A percentile compares a stretch with the other conserved stretches of the same genome.
phyloP scores from a whole-genome alignment of 2,888 invertebrate species.

The Trimorus sp. region DNA sequence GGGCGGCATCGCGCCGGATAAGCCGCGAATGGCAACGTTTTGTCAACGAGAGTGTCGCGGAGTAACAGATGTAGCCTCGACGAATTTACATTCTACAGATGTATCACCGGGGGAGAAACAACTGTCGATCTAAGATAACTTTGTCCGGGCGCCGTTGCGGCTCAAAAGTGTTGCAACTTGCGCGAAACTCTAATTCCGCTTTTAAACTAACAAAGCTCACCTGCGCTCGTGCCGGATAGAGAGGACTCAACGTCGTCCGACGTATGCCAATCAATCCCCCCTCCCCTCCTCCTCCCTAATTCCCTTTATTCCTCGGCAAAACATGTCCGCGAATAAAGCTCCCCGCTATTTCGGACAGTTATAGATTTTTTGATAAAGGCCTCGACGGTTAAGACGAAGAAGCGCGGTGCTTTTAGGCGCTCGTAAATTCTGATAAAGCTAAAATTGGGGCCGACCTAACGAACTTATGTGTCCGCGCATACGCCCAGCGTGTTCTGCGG shows the following conservation, averaged over 20 bases:
- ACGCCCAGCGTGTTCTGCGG: conserved; percentile 60
- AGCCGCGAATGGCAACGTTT: conserved; percentile 74
- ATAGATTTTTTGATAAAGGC: conserved; percentile 65
- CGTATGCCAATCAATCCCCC: too few relatives aligned
- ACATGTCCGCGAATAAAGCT: conserved; percentile 37
- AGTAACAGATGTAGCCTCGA: conserved; percentile 24
- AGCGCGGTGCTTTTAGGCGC: conserved; percentile 75
- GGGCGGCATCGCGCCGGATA: conserved; percentile 68
- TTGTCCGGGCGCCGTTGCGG: too few relatives aligned
- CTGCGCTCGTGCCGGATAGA: too few relatives aligned
- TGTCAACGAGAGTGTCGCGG: conserved; percentile 66
- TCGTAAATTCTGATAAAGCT: conserved; percentile 78
- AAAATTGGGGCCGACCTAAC: conserved; percentile 78
- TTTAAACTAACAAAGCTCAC: too few relatives aligned
- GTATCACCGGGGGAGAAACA: conserved; percentile 42
- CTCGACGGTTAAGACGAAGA: conserved; percentile 65
- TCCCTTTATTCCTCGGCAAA: conserved; percentile 22
- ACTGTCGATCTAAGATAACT: too few relatives aligned
- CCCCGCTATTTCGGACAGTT: conserved; percentile 42
- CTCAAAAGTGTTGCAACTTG: too few relatives aligned
- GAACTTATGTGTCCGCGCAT: conserved; percentile 76
- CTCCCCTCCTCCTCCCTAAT: too few relatives aligned
- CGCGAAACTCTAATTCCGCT: too few relatives aligned
- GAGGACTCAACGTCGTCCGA: too few relatives aligned
- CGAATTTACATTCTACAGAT: conserved; percentile 45